phyloP scores from a whole-genome alignment of 2,113 vertebrate genomes.

The Odocoileus virginianus region DNA sequence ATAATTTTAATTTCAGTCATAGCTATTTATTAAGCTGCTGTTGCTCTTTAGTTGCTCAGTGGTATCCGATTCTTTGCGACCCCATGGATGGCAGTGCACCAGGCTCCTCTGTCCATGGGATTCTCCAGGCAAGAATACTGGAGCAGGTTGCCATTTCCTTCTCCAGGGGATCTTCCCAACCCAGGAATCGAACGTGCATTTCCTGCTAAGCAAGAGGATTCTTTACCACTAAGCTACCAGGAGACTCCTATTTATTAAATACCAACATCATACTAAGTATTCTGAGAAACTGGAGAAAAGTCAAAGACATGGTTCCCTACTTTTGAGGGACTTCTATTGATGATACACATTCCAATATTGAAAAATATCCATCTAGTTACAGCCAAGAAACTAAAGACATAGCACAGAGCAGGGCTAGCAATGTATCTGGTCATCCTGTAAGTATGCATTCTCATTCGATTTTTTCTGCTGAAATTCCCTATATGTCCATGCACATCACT shows the following conservation, averaged over 20 bases:
- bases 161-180: background rate
- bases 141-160: background rate
- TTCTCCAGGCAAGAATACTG: background rate
- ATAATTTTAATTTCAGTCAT: background rate
- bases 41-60: background rate
- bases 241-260: background rate
- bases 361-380: background rate
- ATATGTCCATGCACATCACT: background rate
- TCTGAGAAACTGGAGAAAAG: background rate
- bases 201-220: background rate
- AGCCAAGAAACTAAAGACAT: background rate
- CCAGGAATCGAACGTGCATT: background rate
- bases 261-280: background rate
- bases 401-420: background rate
- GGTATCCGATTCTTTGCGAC: background rate
- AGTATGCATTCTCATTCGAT: background rate
- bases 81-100: background rate
- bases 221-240: background rate
- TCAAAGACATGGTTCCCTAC: background rate
- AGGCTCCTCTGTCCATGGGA: background rate
- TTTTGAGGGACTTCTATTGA: background rate
- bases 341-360: background rate
- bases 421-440: background rate
- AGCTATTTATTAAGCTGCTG: background rate
- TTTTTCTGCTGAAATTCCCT: background rate